These are phyloP conservation scores for Labeo catla DNA, from an alignment of 2,113 vertebrate genomes.

Conservation along the genomic window DNA sequence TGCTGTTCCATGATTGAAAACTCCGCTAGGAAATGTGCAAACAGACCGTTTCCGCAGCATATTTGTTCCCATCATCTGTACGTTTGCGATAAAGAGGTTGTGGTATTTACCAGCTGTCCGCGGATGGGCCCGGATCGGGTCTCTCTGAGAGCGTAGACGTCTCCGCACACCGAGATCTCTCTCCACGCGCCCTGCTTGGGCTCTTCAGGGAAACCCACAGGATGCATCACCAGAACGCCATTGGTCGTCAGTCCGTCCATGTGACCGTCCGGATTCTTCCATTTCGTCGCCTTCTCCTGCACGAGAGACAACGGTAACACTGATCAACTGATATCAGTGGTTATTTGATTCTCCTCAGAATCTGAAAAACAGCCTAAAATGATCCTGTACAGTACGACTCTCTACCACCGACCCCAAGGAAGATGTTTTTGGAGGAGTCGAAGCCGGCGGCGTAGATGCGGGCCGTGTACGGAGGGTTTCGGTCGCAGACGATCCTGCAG, in stretches of 20 bases:
- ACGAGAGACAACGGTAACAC: too few species aligned
- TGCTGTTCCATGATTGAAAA: too few species aligned
- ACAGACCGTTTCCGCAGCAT: too few species aligned
- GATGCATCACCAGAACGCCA: slow-evolving; percentile 97
- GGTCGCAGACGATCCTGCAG: slow-evolving; percentile 95
- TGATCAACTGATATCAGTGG: too few species aligned
- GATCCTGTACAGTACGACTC: too few species aligned
- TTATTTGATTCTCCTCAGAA: too few species aligned
- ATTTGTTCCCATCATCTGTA: too few species aligned
- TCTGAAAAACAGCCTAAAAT: too few species aligned
- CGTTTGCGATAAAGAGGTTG: too few species aligned
- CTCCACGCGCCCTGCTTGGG: slow-evolving; percentile 93
- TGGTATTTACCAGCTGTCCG: slow-evolving; percentile 86
- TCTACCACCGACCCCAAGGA: slow-evolving; percentile 81
- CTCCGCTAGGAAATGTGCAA: too few species aligned
- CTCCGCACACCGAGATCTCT: slow-evolving; percentile 96
- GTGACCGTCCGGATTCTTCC: slow-evolving; percentile 97
- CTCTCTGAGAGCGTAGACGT: slow-evolving; percentile 94
- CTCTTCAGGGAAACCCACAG: slow-evolving; percentile 90
- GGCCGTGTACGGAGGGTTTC: slow-evolving; percentile 89
- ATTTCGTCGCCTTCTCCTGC: slow-evolving; percentile 98
- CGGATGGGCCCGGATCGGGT: slow-evolving; percentile 93
- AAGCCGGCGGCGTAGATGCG: slow-evolving; percentile 98
- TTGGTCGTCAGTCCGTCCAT: slow-evolving; percentile 99
- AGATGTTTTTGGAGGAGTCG: slow-evolving; percentile 84